Evolutionary conservation across 2,888 invertebrate species (phyloP).

Genomic region (Euzophera pinguis): DNA sequence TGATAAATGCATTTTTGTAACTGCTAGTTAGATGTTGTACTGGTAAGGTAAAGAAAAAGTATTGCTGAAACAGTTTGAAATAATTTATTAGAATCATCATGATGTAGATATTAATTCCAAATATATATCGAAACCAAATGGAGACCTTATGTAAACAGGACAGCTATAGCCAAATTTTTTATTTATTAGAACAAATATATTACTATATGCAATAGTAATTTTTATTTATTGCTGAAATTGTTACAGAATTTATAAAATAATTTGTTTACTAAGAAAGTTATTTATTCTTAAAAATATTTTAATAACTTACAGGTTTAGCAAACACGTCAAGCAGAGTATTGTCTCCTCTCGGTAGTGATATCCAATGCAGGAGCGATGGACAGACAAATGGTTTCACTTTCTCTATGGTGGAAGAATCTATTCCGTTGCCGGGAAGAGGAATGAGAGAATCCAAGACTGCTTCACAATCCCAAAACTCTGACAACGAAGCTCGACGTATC

Average conservation of each 20-base stretch:
- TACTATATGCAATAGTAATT: no score
- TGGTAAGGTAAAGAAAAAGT: slow-evolving; percentile 51
- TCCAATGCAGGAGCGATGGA: slow-evolving; percentile 68
- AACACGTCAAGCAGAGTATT: slow-evolving; percentile 64
- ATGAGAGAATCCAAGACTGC: slow-evolving; percentile 48
- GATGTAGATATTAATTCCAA: no score
- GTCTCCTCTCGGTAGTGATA: slow-evolving; percentile 65
- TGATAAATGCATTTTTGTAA: slow-evolving; percentile 48
- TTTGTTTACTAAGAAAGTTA: no score
- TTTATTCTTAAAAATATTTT: no score
- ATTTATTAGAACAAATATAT: no score
- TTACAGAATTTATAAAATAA: no score
- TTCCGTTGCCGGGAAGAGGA: slow-evolving; percentile 49
- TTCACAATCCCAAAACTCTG: slow-evolving; percentile 71
- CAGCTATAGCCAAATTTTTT: no score
- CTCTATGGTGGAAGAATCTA: slow-evolving; percentile 37
- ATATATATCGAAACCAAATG: no score
- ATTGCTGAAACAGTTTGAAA: slow-evolving; percentile 55
- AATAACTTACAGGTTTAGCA: slow-evolving; percentile 63
- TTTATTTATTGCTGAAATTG: no score
- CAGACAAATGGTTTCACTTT: slow-evolving; percentile 58
- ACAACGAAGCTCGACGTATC: slow-evolving; percentile 57
- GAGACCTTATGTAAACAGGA: no score
- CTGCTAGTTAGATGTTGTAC: slow-evolving; percentile 50
- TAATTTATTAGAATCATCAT: not conserved